phyloP scores from a whole-genome alignment of 2,113 vertebrate genomes.

The Lynx canadensis region DNA sequence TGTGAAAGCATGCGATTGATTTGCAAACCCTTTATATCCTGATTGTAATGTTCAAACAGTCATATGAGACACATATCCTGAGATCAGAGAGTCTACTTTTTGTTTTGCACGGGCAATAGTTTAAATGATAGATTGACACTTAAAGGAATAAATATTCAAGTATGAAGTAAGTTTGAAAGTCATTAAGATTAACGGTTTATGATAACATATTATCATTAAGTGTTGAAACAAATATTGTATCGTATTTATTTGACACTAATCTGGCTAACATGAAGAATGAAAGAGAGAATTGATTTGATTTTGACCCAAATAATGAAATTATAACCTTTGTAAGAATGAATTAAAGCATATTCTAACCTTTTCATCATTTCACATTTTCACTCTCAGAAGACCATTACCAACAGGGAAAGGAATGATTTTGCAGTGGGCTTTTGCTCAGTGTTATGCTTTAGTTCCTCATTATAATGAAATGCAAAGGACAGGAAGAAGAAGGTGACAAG shows the following conservation, averaged over 20 bases:
- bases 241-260: neutral
- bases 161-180: constrained; percentile 18
- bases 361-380: constrained; percentile 45
- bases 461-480: constrained; percentile 25
- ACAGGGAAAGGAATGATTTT: constrained; percentile 41
- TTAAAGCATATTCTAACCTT: constrained; percentile 57
- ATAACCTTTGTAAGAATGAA: constrained; percentile 47
- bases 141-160: constrained; percentile 47
- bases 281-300: neutral
- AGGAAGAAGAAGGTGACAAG: neutral
- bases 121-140: neutral
- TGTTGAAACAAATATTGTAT: neutral
- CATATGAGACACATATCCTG: neutral
- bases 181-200: constrained; percentile 27
- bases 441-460: constrained; percentile 44
- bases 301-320: constrained; percentile 37
- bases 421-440: neutral
- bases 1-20: constrained; percentile 27
- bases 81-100: neutral
- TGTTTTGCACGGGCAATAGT: neutral
- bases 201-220: neutral
- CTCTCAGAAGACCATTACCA: constrained; percentile 30
- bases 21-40: neutral
- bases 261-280: neutral
- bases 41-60: neutral